Evolutionary conservation across 53 echinoderm and acorn worm genomes (phyloP).

Genomic region (Patiria pectinifera): DNA sequence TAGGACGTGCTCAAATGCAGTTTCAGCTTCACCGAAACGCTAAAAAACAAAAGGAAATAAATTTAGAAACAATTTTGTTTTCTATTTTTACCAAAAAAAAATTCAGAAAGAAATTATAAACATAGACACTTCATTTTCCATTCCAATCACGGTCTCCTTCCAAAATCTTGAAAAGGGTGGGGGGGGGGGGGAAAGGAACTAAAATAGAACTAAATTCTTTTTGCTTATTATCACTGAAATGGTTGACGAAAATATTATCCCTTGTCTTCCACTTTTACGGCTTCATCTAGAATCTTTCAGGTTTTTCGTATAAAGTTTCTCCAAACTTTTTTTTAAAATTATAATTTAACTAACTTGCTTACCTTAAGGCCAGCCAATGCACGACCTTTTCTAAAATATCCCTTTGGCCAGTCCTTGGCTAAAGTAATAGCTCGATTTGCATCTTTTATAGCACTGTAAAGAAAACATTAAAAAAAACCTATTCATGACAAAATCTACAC

Average conservation of each 20-base stretch:
- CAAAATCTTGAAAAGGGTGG: too few relatives aligned
- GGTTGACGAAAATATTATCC: too few relatives aligned
- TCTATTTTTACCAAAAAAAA: neutral
- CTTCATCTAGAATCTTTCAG: too few relatives aligned
- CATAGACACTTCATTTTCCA: too few relatives aligned
- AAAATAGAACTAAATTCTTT: too few relatives aligned
- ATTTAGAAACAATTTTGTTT: neutral
- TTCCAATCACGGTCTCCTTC: too few relatives aligned
- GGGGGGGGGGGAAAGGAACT: too few relatives aligned
- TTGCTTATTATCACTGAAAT: too few relatives aligned
- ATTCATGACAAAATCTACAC: neutral
- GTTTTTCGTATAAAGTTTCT: neutral
- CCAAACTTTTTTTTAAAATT: neutral
- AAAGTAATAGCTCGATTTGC: slow-evolving; percentile 86
- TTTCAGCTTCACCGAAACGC: slow-evolving; percentile 87
- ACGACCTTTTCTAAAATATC: slow-evolving; percentile 97
- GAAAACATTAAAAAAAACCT: too few relatives aligned
- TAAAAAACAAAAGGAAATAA: slow-evolving; percentile 21
- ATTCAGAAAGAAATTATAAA: too few relatives aligned
- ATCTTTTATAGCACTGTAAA: slow-evolving; percentile 92
- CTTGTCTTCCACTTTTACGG: too few relatives aligned
- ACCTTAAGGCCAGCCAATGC: slow-evolving; percentile 94
- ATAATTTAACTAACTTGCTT: slow-evolving; percentile 5
- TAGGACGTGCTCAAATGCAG: slow-evolving; percentile 92
- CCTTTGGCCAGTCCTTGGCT: slow-evolving; percentile 96